Percentiles rank a stretch among this genome's conserved stretches.
Evolutionary conservation across 2,888 invertebrate genomes (phyloP).

Genomic region (Trilocha varians): DNA sequence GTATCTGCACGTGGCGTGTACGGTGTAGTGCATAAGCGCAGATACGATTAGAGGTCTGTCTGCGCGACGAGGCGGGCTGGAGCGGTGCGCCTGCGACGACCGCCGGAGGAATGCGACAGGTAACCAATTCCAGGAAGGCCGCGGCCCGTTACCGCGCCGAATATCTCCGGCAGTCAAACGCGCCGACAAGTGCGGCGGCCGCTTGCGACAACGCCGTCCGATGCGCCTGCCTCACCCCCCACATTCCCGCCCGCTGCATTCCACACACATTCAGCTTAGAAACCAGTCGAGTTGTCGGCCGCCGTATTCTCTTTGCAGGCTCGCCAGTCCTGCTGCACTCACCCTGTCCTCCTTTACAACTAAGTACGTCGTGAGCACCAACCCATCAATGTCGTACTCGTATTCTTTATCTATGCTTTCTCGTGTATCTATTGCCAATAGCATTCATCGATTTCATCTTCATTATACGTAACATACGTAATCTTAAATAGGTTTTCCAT

Average conservation of each 20-base stretch:
- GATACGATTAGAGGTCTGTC: slow-evolving; percentile 34
- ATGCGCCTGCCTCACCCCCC: slow-evolving; percentile 40
- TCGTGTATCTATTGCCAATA: no score
- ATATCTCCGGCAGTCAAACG: slow-evolving; percentile 71
- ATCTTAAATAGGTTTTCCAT: no score
- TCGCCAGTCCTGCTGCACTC: slow-evolving; percentile 12
- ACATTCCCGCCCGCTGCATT: slow-evolving; percentile 19
- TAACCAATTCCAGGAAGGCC: slow-evolving; percentile 73
- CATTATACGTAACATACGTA: no score
- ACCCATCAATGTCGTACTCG: background rate
- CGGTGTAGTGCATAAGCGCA: slow-evolving; percentile 27
- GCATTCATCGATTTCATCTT: no score
- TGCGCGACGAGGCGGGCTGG: slow-evolving; percentile 32
- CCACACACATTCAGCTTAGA: slow-evolving; percentile 50
- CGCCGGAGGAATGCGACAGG: slow-evolving; percentile 70
- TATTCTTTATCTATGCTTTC: no score
- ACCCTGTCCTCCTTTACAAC: slow-evolving; percentile 26
- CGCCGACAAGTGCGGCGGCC: slow-evolving; percentile 70
- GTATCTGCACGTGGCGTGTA: no score
- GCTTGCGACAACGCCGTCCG: slow-evolving; percentile 68
- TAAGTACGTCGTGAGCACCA: slow-evolving; percentile 13
- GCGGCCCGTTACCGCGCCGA: slow-evolving; percentile 72
- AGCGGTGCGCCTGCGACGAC: slow-evolving; percentile 39
- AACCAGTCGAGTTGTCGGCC: slow-evolving; percentile 60
- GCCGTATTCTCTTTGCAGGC: slow-evolving; percentile 49